Conservation (phyloP, 2,797 vertebrate species). For the Enoplosus armatus region DNA sequence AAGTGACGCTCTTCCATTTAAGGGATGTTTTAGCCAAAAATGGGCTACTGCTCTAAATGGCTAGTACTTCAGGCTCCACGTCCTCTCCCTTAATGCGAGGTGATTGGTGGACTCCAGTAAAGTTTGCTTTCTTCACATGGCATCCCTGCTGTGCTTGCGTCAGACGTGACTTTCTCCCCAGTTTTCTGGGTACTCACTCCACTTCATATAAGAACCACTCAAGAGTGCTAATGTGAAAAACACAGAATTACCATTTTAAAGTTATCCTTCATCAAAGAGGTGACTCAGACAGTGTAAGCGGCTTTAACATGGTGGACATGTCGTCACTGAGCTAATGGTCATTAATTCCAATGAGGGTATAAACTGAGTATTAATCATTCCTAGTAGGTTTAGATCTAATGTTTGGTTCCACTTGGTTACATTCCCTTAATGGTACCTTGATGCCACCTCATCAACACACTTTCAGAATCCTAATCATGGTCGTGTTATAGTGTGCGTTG, state of each 20-base stretch:
- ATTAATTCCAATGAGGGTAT: constrained; percentile 46
- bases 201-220: not conserved
- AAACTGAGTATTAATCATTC: constrained; percentile 52
- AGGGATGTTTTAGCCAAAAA: constrained; percentile 12
- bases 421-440: constrained; percentile 52
- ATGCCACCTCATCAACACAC: constrained; percentile 37
- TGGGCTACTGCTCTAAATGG: not conserved
- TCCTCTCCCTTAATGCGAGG: not conserved
- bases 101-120: not conserved
- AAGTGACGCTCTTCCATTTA: not conserved
- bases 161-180: not conserved
- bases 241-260: not conserved
- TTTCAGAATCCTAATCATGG: constrained; percentile 30
- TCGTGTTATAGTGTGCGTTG: not conserved
- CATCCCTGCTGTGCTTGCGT: not conserved
- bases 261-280: not conserved
- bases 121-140: not conserved
- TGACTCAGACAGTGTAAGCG: not conserved
- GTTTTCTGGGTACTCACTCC: constrained; percentile 3
- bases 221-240: not conserved
- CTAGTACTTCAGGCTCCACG: not conserved
- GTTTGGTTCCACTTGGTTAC: constrained; percentile 59
- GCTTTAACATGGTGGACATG: constrained; percentile 27
- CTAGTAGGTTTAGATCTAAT: constrained; percentile 42
- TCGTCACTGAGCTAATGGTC: constrained; percentile 27